phyloP scores from a whole-genome alignment of 2,888 invertebrate species.

The Callinectes sapidus region DNA sequence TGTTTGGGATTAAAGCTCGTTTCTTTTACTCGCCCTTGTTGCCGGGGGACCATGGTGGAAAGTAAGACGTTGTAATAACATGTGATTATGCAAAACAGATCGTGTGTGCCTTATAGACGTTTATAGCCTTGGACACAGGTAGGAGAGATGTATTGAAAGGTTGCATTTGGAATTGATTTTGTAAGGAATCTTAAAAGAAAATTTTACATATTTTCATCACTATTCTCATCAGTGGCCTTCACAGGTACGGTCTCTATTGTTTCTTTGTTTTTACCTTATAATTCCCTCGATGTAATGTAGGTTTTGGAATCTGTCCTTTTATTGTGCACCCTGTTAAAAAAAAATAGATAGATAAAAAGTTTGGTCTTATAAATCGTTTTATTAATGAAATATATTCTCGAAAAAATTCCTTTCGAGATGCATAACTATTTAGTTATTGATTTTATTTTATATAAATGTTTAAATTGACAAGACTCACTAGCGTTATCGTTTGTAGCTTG shows the following conservation, averaged over 20 bases:
- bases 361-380: no score
- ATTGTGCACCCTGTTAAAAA: not conserved
- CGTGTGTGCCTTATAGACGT: not conserved
- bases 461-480: no score
- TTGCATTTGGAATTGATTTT: not conserved
- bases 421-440: not conserved
- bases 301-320: not conserved
- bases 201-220: not conserved
- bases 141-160: not conserved
- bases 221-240: not conserved
- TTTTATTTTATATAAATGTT: not conserved
- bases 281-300: not conserved
- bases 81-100: slow-evolving; percentile 12
- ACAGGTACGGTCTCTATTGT: not conserved
- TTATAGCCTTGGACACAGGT: not conserved
- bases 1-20: slow-evolving; percentile 28
- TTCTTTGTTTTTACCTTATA: not conserved
- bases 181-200: not conserved
- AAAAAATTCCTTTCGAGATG: not conserved
- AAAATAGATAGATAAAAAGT: no score
- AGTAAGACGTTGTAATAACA: slow-evolving; percentile 1
- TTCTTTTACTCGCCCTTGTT: slow-evolving; percentile 16
- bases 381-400: not conserved
- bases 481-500: no score
- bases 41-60: not conserved